Evolutionary conservation across 2,888 invertebrate genomes (phyloP), one percentile per base, ranked within the genome.

Genomic region (Crioceris asparagi): DNA sequence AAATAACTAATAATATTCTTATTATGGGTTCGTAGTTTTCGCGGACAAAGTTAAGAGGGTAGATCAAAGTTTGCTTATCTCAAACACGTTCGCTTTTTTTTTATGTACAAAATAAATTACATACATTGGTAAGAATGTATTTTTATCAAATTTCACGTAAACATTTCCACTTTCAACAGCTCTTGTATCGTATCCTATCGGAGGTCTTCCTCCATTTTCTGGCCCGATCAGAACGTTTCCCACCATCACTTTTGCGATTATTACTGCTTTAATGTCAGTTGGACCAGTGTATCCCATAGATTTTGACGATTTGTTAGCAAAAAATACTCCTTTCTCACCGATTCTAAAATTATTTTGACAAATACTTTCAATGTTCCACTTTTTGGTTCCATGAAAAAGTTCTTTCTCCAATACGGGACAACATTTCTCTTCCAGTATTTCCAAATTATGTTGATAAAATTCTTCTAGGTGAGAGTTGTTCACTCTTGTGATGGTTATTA

Each of bases 301-400:
- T 26, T 44, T 49, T 31, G 3, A 35, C 10, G 49, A 36, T 21
- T 35, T 15, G 10, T 17, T 12, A 27, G 48, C 31, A 33, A 51
- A 51, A n/a, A 46, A 45, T 3, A 46, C 36, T 5, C 46, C 49
- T 21, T 41, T 23, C n/a, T 47, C 48, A 39, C 35, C 39, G 30
- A 38, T 32, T 14, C 38, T 26, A 32, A 41, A 45, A 35, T 43
- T 43, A 17, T 29, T 14, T 6, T 12, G 18, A n/a, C 39, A 40
- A 41, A 46, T 46, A 8, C 17, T 23, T n/a, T 37, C 29, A 25
- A 43, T 23, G 29, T 35, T 25, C n/a, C 33, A 31, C 2, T 17
- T 4, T 25, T 36, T 40, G 4, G 45, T 46, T 2, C 45, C 45
- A 19, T 46, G 45, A 35, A 40, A 46, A 16, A 41, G 31, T n/a